Base-by-base conservation (phyloP, 2,797 vertebrate genomes). In the Myiotriccus ornatus region DNA sequence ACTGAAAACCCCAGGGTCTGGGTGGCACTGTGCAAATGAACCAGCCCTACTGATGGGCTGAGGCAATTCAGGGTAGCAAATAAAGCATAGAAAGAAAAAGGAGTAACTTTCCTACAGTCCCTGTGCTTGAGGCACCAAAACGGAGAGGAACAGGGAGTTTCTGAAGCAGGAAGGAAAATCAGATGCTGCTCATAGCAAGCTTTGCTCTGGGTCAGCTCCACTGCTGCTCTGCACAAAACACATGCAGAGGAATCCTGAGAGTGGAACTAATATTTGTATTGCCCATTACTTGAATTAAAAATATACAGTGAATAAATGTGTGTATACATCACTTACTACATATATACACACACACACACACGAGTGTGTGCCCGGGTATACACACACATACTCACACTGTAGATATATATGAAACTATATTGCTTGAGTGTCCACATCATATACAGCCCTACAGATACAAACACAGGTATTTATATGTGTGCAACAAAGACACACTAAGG, bases 371-470 rank as follows among this genome's bases (percentile, higher is more conserved):
- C 74, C 34, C 7, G 14, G 14, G 90, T 6, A 60, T 7, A 15
- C 93, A 93, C 95, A 81, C 74, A 73, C 5, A 28, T 18, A 68
- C 79, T 25, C 94, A 87, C 93, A 37, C 80, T 35, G 88, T 65
- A 27, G 18, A 43, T 34, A 1, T 0, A 5, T 85, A 95, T 88
- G 89, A 93, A 90, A 80, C 84, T 90, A 30, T 94, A 97, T 92
- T 97, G 97, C 97, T 95, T 90, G 93, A 95, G 96, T 96, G 86
- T 87, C 96, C 94, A 87, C 39, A 95, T 84, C 95, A 68, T 60
- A 79, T 84, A 86, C 94, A 96, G 95, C 83, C 96, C 59, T 74
- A 94, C 30, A 8, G 64, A 97, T 92, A 84, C 49, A 94, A 89
- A 69, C 97, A 95, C 37, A 28, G 84, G 83, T 79, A 93, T 95